A percentile compares a stretch with the other conserved stretches of the same genome.
Conservation (phyloP, 2,888 invertebrate genomes). For the Sminthurinus aureus region DNA sequence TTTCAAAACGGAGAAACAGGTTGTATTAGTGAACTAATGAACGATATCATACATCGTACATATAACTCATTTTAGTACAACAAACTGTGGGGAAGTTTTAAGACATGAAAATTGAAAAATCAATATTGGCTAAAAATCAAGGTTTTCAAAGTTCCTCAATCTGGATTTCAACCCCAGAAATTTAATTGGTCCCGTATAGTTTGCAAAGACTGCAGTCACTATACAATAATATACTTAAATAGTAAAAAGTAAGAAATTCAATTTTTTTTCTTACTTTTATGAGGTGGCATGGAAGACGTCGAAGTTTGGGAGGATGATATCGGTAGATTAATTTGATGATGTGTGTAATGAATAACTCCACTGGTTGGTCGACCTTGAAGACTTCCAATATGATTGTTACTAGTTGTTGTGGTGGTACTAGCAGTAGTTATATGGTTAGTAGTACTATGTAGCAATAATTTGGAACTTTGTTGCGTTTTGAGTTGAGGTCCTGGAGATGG, state of each 20-base stretch:
- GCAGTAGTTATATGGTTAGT: not conserved
- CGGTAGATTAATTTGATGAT: constrained; percentile 26
- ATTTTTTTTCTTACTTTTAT: constrained; percentile 30
- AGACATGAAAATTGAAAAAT: no score
- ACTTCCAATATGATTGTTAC: constrained; percentile 35
- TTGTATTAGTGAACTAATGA: no score
- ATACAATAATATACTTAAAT: not conserved
- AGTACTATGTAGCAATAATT: constrained; percentile 7
- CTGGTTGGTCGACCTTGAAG: constrained; percentile 37
- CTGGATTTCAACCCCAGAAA: no score
- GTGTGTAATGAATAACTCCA: constrained; percentile 58
- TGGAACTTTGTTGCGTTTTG: not conserved
- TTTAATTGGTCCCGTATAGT: no score
- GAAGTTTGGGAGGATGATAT: not conserved
- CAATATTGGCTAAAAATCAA: no score
- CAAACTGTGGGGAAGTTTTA: no score
- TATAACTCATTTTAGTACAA: no score
- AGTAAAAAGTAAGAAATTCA: not conserved
- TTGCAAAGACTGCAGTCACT: not conserved
- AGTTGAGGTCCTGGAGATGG: not conserved
- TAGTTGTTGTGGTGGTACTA: not conserved
- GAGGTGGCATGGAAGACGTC: constrained; percentile 48
- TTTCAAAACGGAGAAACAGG: no score
- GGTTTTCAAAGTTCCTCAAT: no score
- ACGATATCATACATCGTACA: no score